Evolutionary conservation across 2,113 vertebrate species (phyloP), one percentile per base, ranked within the genome.

Genomic region (Syngnathus floridae): DNA sequence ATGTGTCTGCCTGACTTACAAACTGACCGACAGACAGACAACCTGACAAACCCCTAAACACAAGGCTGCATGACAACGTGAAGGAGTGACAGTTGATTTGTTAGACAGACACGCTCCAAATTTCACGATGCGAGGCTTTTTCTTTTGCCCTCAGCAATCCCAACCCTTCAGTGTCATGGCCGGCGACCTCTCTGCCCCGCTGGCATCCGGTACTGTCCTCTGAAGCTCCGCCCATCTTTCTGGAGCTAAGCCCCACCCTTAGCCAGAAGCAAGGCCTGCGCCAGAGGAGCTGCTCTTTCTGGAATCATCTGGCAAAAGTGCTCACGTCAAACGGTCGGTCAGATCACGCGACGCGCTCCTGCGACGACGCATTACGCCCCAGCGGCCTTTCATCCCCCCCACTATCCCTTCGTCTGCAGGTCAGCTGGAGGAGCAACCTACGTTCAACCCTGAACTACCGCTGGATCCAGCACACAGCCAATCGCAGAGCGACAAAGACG

Each of bases 201-300:
- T 88, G 87, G 87, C 59, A 36, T 41, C 71, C 56, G 4, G 80
- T 88, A 14, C 46, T 38, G 13, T 64, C 77, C 36, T 77, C 80
- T 40, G 43, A 73, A 3, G 60, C 73, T 14, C n/a, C 69, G 0
- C 82, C 82, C 66, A 69, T 51, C n/a, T 84, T 86, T 61, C 66
- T 86, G 78, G 56, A 86, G 72, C 26, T 88, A 35, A 79, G 61
- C 57, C 66, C 78, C 37, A 19, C 66, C 73, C 82, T 84, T 14
- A 38, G 0, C 2, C 70, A 79, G 4, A 58, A 21, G 3, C 62
- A 13, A 35, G 82, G 82, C 17, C 76, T 82, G 22, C 71, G 78
- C 51, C 73, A 66, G 54, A 69, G 14, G 2, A 17, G 77, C 38
- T 88, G 87, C 41, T 86, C 87, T 5, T 87, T 87, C 78, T 88